Evolutionary conservation across 1,140 invertebrate genomes (phyloP), one percentile per base, ranked within the genome.

Genomic region (Trinorchestia longiramus): DNA sequence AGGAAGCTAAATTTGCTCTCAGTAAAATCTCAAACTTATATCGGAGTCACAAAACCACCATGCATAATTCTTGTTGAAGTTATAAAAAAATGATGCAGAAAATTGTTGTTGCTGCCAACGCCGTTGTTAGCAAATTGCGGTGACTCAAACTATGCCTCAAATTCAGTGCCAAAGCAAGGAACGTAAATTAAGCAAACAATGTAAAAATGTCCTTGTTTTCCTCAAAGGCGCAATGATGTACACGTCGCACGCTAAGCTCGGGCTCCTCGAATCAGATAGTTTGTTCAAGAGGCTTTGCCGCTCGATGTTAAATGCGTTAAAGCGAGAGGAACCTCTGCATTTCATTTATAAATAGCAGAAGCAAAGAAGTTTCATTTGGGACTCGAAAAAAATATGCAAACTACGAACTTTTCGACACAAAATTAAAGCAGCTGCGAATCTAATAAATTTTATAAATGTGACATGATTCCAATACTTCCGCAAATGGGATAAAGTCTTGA

Each of bases 171-270:
- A 43, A 90, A 43, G 43, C 41, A 42, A 42, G 23, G 28, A 43
- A 15, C 88, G 41, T 28, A 90, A 90, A 90, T 90, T 90, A 90
- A 42, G 43, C 88, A 90, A 90, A 42, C 88, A 90, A 90, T 19
- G 4, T 43, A 90, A 90, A 42, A 90, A 17, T 90, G n/a, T 90
- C 41, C 15, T 42, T 42, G 43, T 90, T 90, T 90, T 42, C 88
- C 4, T 90, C 28, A 90, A 90, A 90, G 88, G 88, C 88, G 43
- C 36, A 41, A 42, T 41, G 88, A 43, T 42, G 88, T 43, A 41
- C 42, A 90, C 23, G 43, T 36, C 88, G 41, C 88, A 90, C 43
- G 88, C 88, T 3, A 28, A 41, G 88, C 88, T 42, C 41, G 42
- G 3, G 88, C 88, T 90, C 41, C 36, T 90, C 88, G 28, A 90